A percentile compares a stretch with the other conserved stretches of the same genome.
These are phyloP conservation scores for Amblyjoppa proteus DNA, from an alignment of 2,888 invertebrate species.

Conservation along the genomic window DNA sequence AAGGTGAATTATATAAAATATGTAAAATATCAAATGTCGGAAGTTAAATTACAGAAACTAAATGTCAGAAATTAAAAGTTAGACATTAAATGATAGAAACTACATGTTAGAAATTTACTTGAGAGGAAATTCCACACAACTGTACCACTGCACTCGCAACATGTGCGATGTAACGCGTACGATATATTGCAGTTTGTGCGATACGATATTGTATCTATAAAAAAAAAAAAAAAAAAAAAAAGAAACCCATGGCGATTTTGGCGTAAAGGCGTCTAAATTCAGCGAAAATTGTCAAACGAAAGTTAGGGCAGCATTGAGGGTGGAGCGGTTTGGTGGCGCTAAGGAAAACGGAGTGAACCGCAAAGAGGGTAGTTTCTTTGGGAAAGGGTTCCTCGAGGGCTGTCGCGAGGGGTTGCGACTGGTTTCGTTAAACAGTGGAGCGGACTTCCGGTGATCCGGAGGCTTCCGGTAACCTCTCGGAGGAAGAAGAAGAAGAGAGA, in stretches of 20 bases:
- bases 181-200: not conserved
- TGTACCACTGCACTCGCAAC: no score
- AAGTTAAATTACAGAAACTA: no score
- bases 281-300: not conserved
- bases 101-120: not conserved
- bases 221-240: not conserved
- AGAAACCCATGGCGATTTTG: not conserved
- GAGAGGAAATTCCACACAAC: not conserved
- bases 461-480: slow-evolving; percentile 42
- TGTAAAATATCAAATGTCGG: no score
- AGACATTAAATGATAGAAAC: not conserved
- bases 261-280: not conserved
- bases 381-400: slow-evolving; percentile 54
- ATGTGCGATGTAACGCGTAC: no score
- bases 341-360: not conserved
- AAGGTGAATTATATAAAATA: not conserved
- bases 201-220: not conserved
- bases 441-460: slow-evolving; percentile 16
- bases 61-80: no score
- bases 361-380: slow-evolving; percentile 19
- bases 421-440: slow-evolving; percentile 49
- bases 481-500: slow-evolving; percentile 27
- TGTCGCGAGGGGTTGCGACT: slow-evolving; percentile 50
- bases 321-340: not conserved
- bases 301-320: not conserved